Evolutionary conservation across 2,888 invertebrate species (phyloP).

Genomic region (Noctua fimbriata): DNA sequence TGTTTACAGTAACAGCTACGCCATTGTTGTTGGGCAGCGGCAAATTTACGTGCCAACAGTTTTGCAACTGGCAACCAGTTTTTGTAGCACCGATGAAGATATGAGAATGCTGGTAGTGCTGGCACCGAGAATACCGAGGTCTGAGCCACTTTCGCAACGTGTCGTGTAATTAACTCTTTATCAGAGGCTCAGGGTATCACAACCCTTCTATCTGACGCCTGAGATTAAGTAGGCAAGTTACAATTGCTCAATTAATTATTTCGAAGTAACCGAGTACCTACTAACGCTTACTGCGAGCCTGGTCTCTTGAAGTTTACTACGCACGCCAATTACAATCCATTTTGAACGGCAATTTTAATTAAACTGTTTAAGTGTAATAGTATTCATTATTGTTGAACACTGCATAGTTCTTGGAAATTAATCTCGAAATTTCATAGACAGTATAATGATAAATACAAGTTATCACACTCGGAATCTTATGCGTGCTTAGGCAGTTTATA

Average conservation of each 20-base stretch:
- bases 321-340: constrained; percentile 66
- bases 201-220: constrained; percentile 73
- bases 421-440: constrained; percentile 42
- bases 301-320: constrained; percentile 65
- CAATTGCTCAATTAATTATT: constrained; percentile 78
- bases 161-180: constrained; percentile 73
- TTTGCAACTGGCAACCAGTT: constrained; percentile 83
- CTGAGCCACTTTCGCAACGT: constrained; percentile 72
- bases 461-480: constrained; percentile 45
- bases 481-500: constrained; percentile 35
- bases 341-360: constrained; percentile 70
- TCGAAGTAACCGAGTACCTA: constrained; percentile 62
- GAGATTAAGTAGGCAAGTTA: constrained; percentile 74
- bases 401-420: constrained; percentile 46
- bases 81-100: constrained; percentile 84
- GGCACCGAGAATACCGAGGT: constrained; percentile 52
- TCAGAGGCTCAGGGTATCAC: constrained; percentile 72
- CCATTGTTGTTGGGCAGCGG: constrained; percentile 80
- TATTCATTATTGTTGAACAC: constrained; percentile 53
- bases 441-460: constrained; percentile 40
- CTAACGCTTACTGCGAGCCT: constrained; percentile 42
- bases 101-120: constrained; percentile 72
- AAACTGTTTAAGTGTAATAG: constrained; percentile 61
- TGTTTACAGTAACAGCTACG: constrained; percentile 81
- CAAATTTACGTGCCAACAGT: constrained; percentile 77